Evolutionary conservation across 2,113 vertebrate species (phyloP).

Genomic region (Entelurus aequoreus): DNA sequence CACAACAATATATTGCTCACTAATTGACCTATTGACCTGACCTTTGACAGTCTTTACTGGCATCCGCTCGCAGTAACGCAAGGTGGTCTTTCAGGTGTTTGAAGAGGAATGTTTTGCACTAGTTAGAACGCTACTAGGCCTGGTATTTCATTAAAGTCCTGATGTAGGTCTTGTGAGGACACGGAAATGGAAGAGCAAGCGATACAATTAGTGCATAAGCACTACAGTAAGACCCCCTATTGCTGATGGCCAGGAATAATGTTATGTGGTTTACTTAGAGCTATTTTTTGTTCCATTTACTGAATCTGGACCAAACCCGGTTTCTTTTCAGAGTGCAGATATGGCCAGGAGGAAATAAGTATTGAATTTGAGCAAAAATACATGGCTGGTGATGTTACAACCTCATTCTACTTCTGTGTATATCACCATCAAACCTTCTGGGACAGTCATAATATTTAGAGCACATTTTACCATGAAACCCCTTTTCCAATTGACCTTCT

Average conservation of each 20-base stretch:
- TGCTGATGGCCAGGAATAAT: constrained; percentile 6
- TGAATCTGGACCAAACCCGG: background rate
- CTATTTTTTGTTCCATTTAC: constrained; percentile 2
- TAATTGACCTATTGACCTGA: too few species aligned
- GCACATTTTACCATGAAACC: background rate
- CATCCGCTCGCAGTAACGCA: too few species aligned
- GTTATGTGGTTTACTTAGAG: background rate
- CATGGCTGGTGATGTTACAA: too few species aligned
- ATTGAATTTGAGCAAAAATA: background rate
- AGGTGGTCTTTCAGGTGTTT: too few species aligned
- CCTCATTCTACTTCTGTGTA: too few species aligned
- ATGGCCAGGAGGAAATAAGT: background rate
- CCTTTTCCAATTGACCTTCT: background rate
- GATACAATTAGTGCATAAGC: background rate
- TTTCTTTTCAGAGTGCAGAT: background rate
- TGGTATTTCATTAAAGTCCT: background rate
- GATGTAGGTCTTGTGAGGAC: background rate
- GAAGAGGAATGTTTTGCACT: background rate
- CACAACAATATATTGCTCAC: too few species aligned
- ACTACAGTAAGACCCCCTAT: background rate
- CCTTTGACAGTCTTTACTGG: too few species aligned
- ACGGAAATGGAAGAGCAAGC: background rate
- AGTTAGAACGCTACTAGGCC: background rate
- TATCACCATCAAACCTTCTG: too few species aligned
- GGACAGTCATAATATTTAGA: too few species aligned